Base-by-base conservation (phyloP, 2,113 vertebrate species). In the Scomber japonicus region DNA sequence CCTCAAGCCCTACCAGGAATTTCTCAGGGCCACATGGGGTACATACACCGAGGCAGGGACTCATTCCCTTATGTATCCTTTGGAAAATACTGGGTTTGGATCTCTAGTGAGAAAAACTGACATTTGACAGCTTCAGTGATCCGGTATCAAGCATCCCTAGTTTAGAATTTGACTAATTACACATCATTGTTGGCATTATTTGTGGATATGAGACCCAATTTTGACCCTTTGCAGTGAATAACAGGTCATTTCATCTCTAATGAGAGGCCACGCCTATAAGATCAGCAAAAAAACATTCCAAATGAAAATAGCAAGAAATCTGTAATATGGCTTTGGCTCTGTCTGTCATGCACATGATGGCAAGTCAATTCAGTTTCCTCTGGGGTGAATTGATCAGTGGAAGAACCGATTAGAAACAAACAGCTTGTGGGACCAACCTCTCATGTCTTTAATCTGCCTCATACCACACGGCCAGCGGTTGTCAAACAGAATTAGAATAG, bases 281-380 rank as follows among this genome's bases (percentile, higher is more conserved):
- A 61, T 62, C 21, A 71, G 63, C 21, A 56, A 40, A 61, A 27
- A 77, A 49, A 56, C 78, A 57, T 44, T 81, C 35, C 6, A 50
- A 70, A 74, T 68, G 57, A 54, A 85, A 85, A 81, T 21, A 30
- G 77, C 46, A 71, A 80, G 61, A 81, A 56, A 60, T 15, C 61
- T 63, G 80, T 94, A 95, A 94, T 92, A 40, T 13, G 80, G 68
- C 74, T 5, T 57, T 54, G 61, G 66, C 59, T 27, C 56, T 13
- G 27, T 56, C 35, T 11, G 88, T 93, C 94, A 94, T 91, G 94
- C 87, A 92, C 94, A 60, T 51, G 21, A 71, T 46, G 11, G 74
- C 80, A 15, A 77, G 55, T 87, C 72, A 85, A 93, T 91, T 83
- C 78, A 78, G 86, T 78, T 83, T 81, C 80, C 81, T 71, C 62